Base-by-base conservation (phyloP, 2,113 vertebrate genomes). In the Hippocampus zosterae region DNA sequence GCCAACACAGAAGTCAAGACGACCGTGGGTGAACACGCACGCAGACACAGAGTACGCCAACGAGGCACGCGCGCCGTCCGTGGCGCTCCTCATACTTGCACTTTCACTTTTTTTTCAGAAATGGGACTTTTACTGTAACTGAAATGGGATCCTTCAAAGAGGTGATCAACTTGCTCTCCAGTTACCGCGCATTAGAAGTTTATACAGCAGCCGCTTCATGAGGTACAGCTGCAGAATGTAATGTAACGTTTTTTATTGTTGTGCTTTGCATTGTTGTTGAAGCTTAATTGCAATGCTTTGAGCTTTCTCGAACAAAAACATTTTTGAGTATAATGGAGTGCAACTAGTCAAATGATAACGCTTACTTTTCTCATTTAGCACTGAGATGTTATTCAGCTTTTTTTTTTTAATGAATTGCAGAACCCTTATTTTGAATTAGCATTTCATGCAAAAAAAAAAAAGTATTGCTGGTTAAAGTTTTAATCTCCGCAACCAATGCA, bases 41-140 rank as follows among this genome's bases (percentile, higher is more conserved):
- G 70, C 33, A 25, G 23, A 46, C 19, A 52, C 12, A 19, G 19
- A 70, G 16, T 65, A 37, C 5, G 25, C 15, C 16, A 19, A 5
- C 13, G 61, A 57, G 19, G 55, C 15, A 60, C 10, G 18, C 21
- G 42, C 4, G 44, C 13, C 9, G 23, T 23, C 12, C 15, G 50
- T 42, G 21, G 2, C 16, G 15, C 18, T 67, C 11, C 19, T 52
- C 19, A 64, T 12, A 13, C 53, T 48, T 33, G 3, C 8, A 50
- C 10, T 33, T 53, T 85, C 50, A 70, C 72, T 61, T 81, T 72
- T 16, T 80, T 88, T 92, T 21, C 90, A 96, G 94, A 92, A 92
- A 81, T 96, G 95, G 95, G 95, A 96, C 87, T 96, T 96, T 86
- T 94, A 93, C 89, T 96, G 94, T 79, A 72, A 92, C 81, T 94